Evolutionary conservation across 2,113 vertebrate species (phyloP), one percentile per base, ranked within the genome.

Genomic region (Myrmecobius fasciatus): DNA sequence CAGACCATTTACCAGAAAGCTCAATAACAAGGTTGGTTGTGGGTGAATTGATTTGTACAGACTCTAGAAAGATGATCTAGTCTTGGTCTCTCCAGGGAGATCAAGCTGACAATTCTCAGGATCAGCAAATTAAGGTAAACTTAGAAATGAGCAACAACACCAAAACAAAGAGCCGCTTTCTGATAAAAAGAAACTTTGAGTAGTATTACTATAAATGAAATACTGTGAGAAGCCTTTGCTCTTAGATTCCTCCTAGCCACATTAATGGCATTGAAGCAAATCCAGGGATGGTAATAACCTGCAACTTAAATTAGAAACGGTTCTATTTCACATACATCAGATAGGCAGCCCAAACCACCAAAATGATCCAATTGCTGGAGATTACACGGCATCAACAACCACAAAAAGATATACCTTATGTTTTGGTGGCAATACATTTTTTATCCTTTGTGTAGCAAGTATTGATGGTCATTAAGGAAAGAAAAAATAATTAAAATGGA

Each of bases 401-500:
- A 26, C 93, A 91, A 25, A 96, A 49, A 97, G 96, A 89, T 95
- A 93, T 60, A 17, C 75, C 90, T 25, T 20, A 28, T 56, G 95
- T 91, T 97, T 97, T 91, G 91, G 92, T 36, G 91, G 60, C 20
- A 96, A 96, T 95, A 96, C 94, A 98, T 94, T 54, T 75, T 97
- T 92, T 94, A 60, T 92, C 93, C 95, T 94, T 95, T 26, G 91
- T 93, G 93, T 89, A 92, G 91, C 7, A 14, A 2, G 1, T 49
- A 94, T 91, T 48, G 97, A 93, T 95, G 92, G 95, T 96, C 95
- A 89, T 95, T 97, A 97, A 92, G 60, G 93, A 95, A 98, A 96
- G 97, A 94, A 92, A 97, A 96, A 54, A 89, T 96, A 98, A 97
- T 98, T 98, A 98, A 98, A 97, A 96, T 91, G 92, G 31, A 4